Base-by-base conservation (phyloP, 2,113 vertebrate genomes). In the Baryphthengus martii region DNA sequence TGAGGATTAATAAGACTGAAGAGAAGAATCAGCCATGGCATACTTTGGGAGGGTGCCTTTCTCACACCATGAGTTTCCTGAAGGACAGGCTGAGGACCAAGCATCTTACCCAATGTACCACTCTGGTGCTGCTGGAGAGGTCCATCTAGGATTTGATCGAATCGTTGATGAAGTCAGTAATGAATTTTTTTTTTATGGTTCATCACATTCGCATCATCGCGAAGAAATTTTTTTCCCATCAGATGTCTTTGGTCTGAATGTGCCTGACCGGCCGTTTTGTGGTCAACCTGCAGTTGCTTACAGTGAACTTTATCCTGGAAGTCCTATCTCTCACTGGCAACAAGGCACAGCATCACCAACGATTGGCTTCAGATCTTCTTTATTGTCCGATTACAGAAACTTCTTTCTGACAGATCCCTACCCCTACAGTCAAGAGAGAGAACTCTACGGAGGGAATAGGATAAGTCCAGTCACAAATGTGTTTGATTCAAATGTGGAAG, bases 81-180 rank as follows among this genome's bases (percentile, higher is more conserved):
- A 56, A 72, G 76, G 47, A 53, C 92, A 92, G 23, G 4, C 50
- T 80, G 82, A 28, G 8, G 3, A 35, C 16, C 85, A 52, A n/a
- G 31, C 52, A 6, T 6, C n/a, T 61, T 25, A 29, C 53, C 58
- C 65, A 5, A 0, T 1, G 15, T 24, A 10, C 49, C 83, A 17
- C 24, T 24, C n/a, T 78, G 47, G 14, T 19, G 67, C 92, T 89
- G 40, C 8, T 45, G 70, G 79, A 63, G 29, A 61, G 4, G 20
- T 97, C 53, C 40, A 7, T 15, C 70, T 97, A 4, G 92, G 95
- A 33, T 94, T 97, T 3, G 90, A 96, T 42, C 25, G 0, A 53
- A 63, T 97, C 37, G 49, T 19, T 68, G 96, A 94, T 28, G 95
- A 96, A 94, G 79, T 93, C 90, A 94, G 8, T 65, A 72, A 91